Evolutionary conservation across 2,888 invertebrate species (phyloP).

Genomic region (Mesopsocus fuscifrons): DNA sequence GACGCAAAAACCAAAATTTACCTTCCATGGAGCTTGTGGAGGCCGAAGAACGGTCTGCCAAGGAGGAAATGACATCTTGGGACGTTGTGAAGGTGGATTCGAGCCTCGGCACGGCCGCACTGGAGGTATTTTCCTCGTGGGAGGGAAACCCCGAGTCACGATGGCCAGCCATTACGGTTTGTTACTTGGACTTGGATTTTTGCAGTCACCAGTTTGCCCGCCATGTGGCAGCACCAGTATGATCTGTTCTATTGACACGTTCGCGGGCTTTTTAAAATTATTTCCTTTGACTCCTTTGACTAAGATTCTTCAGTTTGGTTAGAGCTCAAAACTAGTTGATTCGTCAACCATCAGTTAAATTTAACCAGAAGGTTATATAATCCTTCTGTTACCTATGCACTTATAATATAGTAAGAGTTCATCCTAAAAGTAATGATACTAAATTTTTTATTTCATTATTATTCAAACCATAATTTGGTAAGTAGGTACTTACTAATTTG

Average conservation of each 20-base stretch:
- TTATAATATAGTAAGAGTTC: too few relatives aligned
- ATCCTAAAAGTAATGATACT: too few relatives aligned
- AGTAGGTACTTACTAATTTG: too few relatives aligned
- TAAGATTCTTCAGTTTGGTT: too few relatives aligned
- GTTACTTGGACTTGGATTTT: not conserved
- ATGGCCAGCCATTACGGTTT: not conserved
- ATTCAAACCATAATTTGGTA: too few relatives aligned
- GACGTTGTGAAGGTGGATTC: not conserved
- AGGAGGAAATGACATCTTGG: not conserved
- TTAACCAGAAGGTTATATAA: too few relatives aligned
- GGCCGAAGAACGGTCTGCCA: not conserved
- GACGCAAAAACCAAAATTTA: not conserved
- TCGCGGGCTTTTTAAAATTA: not conserved
- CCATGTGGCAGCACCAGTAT: not conserved
- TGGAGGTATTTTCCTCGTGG: not conserved
- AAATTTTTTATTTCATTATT: too few relatives aligned
- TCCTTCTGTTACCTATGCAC: too few relatives aligned
- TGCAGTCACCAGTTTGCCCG: not conserved
- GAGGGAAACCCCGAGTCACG: not conserved
- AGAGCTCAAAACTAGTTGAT: too few relatives aligned
- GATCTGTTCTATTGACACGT: not conserved
- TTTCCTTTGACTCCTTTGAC: too few relatives aligned
- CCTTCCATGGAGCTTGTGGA: not conserved
- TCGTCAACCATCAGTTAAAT: too few relatives aligned
- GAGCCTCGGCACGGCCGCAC: not conserved